These are phyloP conservation scores for Psylliodes chrysocephalus DNA, from an alignment of 2,888 invertebrate genomes.

Conservation along the genomic window DNA sequence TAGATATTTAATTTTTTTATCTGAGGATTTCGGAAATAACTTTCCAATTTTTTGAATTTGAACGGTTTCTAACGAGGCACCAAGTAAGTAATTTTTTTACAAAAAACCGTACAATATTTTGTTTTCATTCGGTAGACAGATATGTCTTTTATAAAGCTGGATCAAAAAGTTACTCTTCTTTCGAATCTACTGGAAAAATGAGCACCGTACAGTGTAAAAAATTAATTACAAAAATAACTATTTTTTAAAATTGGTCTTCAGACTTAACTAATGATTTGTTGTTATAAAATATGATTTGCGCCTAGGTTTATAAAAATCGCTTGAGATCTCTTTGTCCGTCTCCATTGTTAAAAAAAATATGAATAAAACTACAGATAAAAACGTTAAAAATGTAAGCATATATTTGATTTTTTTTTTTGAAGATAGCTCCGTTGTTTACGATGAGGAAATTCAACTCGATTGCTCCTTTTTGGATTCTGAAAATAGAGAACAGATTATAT, in stretches of 20 bases:
- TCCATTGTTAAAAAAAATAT: conserved; percentile 28
- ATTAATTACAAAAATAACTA: conserved; percentile 39
- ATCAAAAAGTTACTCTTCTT: conserved; percentile 24
- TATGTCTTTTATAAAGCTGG: conserved; percentile 53
- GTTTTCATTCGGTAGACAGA: conserved; percentile 57
- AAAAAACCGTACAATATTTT: conserved; percentile 46
- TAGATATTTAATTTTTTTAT: too few species aligned
- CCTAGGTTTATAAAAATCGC: conserved; percentile 40
- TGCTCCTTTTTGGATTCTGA: conserved; percentile 68
- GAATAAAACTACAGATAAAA: conserved; percentile 34
- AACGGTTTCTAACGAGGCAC: too few species aligned
- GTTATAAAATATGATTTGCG: conserved; percentile 49
- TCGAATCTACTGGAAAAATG: conserved; percentile 38
- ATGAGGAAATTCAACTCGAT: conserved; percentile 42
- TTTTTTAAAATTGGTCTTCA: conserved; percentile 46
- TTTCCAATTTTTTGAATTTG: too few species aligned
- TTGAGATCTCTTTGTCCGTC: conserved; percentile 47
- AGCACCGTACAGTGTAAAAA: conserved; percentile 40
- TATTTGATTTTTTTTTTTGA: conserved; percentile 29
- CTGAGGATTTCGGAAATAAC: too few species aligned
- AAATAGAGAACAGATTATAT: conserved; percentile 59
- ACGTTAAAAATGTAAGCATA: conserved; percentile 40
- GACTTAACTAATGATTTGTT: conserved; percentile 31
- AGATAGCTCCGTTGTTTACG: conserved; percentile 28
- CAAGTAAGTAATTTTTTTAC: conserved; percentile 47